Evolutionary conservation across 2,113 vertebrate genomes (phyloP).

Genomic region (Leucopsar rothschildi): DNA sequence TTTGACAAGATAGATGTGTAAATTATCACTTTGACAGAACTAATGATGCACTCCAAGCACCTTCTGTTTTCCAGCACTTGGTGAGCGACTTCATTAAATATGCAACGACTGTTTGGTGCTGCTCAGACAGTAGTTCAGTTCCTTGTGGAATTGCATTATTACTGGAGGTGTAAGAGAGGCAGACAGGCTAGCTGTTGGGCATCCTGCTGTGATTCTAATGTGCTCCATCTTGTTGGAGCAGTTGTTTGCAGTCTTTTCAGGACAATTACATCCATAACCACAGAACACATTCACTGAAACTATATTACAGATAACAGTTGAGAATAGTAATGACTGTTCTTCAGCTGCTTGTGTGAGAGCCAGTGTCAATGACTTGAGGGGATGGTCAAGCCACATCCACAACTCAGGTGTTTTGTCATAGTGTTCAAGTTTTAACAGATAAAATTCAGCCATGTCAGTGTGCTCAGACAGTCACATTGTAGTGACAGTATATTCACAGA

Average conservation of each 20-base stretch:
- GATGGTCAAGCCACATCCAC: neutral
- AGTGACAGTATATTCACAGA: neutral
- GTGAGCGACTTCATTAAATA: constrained; percentile 84
- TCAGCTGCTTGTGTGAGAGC: constrained; percentile 26
- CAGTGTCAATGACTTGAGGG: neutral
- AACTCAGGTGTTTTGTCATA: neutral
- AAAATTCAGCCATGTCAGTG: neutral
- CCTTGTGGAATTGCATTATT: constrained; percentile 84
- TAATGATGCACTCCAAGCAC: constrained; percentile 99
- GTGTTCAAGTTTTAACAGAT: neutral
- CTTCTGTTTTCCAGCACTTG: constrained; percentile 94
- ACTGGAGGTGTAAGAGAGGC: constrained; percentile 77
- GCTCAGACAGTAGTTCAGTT: constrained; percentile 79
- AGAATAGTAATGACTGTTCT: constrained; percentile 56
- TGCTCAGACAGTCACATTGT: neutral
- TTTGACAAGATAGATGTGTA: constrained; percentile 99
- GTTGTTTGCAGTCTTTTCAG: constrained; percentile 81
- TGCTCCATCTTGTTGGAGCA: constrained; percentile 88
- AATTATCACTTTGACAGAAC: constrained; percentile 99
- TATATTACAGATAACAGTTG: constrained; percentile 75
- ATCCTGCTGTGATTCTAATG: constrained; percentile 83
- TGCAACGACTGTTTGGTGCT: constrained; percentile 82
- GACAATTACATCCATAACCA: constrained; percentile 82
- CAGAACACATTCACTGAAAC: constrained; percentile 74
- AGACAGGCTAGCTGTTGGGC: constrained; percentile 76